A percentile compares a stretch with the other conserved stretches of the same genome.
Conservation (phyloP, 2,113 vertebrate species). For the Xenus cinereus region DNA sequence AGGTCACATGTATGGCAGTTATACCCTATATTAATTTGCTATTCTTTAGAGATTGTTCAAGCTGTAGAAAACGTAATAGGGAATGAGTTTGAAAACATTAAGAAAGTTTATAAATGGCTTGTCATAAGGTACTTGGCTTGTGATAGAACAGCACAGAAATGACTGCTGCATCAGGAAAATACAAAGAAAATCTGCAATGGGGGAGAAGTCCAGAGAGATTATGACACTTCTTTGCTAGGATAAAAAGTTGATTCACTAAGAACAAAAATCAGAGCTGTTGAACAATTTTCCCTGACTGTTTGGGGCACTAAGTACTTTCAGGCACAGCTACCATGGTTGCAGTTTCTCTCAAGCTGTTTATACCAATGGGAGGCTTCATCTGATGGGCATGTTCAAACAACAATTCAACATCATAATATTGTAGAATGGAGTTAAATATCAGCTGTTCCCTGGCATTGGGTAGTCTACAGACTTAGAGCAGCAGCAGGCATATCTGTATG, state of each 20-base stretch:
- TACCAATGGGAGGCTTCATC: background rate
- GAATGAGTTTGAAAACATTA: background rate
- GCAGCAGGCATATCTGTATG: background rate
- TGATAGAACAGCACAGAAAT: background rate
- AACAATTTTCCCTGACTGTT: background rate
- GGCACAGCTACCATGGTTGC: background rate
- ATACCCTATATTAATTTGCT: background rate
- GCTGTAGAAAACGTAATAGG: background rate
- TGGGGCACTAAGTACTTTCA: background rate
- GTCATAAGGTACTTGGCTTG: slow-evolving; percentile 11
- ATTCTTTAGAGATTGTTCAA: background rate
- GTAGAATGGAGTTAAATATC: background rate
- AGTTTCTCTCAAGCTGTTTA: background rate
- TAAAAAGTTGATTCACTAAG: background rate
- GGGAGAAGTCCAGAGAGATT: background rate
- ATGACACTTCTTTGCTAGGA: background rate
- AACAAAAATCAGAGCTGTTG: background rate
- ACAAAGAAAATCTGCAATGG: background rate
- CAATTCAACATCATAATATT: background rate
- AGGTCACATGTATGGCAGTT: background rate
- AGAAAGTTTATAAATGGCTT: slow-evolving; percentile 24
- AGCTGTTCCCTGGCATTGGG: background rate
- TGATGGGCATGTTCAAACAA: background rate
- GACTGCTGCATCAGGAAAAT: background rate
- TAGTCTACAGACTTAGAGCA: background rate